Base-by-base conservation (phyloP, 2,797 vertebrate species). In the Alosa sapidissima region DNA sequence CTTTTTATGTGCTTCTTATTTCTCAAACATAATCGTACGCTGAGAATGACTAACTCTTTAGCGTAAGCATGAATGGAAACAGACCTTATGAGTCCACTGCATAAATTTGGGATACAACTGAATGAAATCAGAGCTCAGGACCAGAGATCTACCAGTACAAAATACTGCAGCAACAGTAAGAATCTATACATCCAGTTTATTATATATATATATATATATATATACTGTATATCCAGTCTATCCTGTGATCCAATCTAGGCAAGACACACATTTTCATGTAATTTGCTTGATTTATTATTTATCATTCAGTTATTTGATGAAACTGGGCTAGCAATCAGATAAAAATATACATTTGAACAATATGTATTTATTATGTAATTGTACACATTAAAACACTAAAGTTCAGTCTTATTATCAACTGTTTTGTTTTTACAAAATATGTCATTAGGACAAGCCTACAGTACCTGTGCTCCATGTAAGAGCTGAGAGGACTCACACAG, bases 381-480 rank as follows among this genome's bases (percentile, higher is more conserved):
- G 11, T 13, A 58, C 4, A 7, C 5, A 21, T 21, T n/a, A 5
- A 58, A 58, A 58, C 51, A 52, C 51, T 52, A 2, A 41, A 41
- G 2, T 41, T 41, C 2, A 41, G 41, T 41, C 41, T 2, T 41
- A 41, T 41, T 41, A 41, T 41, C 41, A 41, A 41, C 41, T 10
- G 1, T 51, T 51, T 51, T 51, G 49, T 51, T 51, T 11, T 51
- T 10, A 10, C 49, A 51, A 11, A 41, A 41, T 41, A 41, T 41
- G 41, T 4, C 2, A 41, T 41, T 51, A 51, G 51, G 24, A 5
- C 4, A 16, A 10, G 36, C 47, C 91, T 92, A 98, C 28, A 28
- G 28, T 28, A 28, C 98, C 98, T 97, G 87, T 99, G 98, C 75
- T 98, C 97, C 95, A 99, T 95, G 81, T 94, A 98, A 92, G 97